Evolutionary conservation across 2,113 vertebrate genomes (phyloP).

Genomic region (Dromaius novaehollandiae): DNA sequence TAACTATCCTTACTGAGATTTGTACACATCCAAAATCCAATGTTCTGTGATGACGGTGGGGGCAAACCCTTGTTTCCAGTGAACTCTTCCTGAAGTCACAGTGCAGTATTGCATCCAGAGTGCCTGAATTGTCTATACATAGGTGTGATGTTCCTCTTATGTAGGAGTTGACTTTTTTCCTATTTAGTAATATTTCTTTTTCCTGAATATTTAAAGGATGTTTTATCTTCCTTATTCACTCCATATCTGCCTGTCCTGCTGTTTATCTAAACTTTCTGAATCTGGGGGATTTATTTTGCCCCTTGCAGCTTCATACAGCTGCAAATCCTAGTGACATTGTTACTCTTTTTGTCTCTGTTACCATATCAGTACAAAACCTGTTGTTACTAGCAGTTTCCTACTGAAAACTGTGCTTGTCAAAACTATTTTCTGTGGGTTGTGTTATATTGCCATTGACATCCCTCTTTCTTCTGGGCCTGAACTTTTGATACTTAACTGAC

Average conservation of each 20-base stretch:
- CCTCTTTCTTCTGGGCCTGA: not conserved
- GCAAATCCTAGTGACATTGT: not conserved
- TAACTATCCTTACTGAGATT: not conserved
- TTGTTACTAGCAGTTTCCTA: not conserved
- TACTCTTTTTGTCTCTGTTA: not conserved
- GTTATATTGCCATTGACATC: not conserved
- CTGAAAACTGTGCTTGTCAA: not conserved
- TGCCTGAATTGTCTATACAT: not conserved
- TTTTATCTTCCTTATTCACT: not conserved
- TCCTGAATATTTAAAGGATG: not conserved
- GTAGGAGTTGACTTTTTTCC: not conserved
- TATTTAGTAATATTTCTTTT: not conserved
- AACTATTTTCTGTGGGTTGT: not conserved
- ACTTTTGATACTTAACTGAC: not conserved
- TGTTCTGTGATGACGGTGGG: not conserved
- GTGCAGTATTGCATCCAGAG: not conserved
- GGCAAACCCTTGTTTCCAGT: not conserved
- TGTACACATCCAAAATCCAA: not conserved
- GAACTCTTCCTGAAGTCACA: not conserved
- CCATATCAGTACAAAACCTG: not conserved
- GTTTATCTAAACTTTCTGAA: not conserved
- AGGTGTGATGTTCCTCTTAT: not conserved
- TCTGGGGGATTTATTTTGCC: not conserved
- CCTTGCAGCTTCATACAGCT: not conserved
- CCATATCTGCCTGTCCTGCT: not conserved